Conservation (phyloP, 35 echinoderm and acorn worm species). For the Ophiothrix spiculata region DNA sequence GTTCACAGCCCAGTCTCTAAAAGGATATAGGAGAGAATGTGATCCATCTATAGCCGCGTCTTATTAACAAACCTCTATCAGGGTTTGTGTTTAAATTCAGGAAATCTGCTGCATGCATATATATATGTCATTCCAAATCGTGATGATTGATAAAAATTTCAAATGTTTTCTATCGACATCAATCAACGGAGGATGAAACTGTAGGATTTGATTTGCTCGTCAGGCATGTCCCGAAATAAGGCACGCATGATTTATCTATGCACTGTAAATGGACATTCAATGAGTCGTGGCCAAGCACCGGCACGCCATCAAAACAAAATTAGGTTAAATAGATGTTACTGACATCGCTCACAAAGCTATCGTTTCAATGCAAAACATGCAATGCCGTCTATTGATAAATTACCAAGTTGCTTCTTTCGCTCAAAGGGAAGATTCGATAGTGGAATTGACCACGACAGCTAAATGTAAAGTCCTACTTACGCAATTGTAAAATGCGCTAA, state of each 20-base stretch:
- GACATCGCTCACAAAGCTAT: background rate
- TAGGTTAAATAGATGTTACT: slow-evolving; percentile 13
- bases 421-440: background rate
- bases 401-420: too few species aligned
- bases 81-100: background rate
- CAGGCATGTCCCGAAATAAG: background rate
- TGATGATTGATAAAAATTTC: background rate
- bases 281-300: slow-evolving; percentile 1
- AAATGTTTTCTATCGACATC: background rate
- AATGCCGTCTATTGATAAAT: too few species aligned
- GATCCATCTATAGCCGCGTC: background rate
- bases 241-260: slow-evolving; percentile 1
- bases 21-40: too few species aligned
- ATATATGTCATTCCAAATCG: background rate
- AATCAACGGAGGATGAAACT: slow-evolving; percentile 4
- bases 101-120: background rate
- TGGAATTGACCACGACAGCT: background rate
- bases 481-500: background rate
- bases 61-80: background rate
- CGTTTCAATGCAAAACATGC: too few species aligned
- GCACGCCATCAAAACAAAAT: slow-evolving; percentile 2
- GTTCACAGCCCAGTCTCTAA: too few species aligned
- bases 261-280: slow-evolving; percentile 6
- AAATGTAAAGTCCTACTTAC: slow-evolving; percentile 4
- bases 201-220: slow-evolving; percentile 1